Base-by-base conservation (phyloP, 92 coral and sea anemone genomes). In the Actinernus sp. region DNA sequence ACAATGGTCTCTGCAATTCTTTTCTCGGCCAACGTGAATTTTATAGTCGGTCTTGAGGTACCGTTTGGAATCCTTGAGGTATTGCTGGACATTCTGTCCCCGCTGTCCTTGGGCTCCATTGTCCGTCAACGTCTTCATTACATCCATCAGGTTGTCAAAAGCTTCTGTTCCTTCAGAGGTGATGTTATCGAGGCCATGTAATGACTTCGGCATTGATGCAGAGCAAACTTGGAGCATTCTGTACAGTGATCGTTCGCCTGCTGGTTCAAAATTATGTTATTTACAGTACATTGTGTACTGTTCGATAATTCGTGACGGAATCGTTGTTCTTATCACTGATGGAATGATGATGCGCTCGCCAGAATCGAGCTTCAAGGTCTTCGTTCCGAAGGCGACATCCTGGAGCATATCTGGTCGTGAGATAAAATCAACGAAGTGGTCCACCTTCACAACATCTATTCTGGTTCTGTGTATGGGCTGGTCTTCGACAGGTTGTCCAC, bases 161-260 rank as follows among this genome's bases (percentile, higher is more conserved):
- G 81, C 71, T 19, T 73, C 71, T 7, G 71, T 27, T 11, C 81
- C 81, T 40, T 61, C 71, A 19, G 71, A 22, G 33, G 63, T 56
- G 20, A 39, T 24, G 32, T 53, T 53, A n/a, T 53, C 59, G 1
- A 53, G 59, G n/a, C 59, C 59, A 10, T 22, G 34, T 27, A 53
- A 27, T 9, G 59, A 53, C 16, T 53, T 53, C 36, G 57, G 79
- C 70, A 68, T 47, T 0, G 81, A 81, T 3, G 81, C 88, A 25
- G 67, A 31, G 40, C 81, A 72, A 0, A 64, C 81, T 7, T 81
- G 75, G 2, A 81, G 37, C 62, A 72, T 81, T 53, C 88, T 14
- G 13, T 56, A 64, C 22, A 81, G 21, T 11, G 68, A 57, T 58
- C 68, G 40, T 33, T 58, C 60, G 3, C 66, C 9, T n/a, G 79